Evolutionary conservation across 2,888 invertebrate species (phyloP), one percentile per base, ranked within the genome.

Genomic region (Eretmocerus hayati): DNA sequence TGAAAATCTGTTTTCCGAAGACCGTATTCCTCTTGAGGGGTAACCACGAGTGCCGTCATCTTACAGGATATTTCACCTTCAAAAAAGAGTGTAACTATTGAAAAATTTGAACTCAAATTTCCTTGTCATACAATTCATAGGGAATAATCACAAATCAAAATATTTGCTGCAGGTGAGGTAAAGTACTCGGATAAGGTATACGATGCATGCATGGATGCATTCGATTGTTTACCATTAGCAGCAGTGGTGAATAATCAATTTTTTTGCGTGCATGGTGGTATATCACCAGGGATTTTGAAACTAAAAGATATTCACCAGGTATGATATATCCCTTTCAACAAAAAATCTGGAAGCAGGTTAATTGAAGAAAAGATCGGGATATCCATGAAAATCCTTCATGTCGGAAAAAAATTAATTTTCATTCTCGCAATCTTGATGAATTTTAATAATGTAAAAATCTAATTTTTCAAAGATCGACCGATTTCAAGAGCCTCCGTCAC

Each of bases 41-140:
- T 72, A 99, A 99, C 77, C 99, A 99, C 77, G 99, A 99, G 78
- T 99, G 99, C 80, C 88, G 99, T 74, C 97, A 99, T 83, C 86
- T 99, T 75, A 99, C 99, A 74, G 97, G 99, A 79, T 99, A 99
- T 79, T 99, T 99, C 81, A 99, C 97, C 69, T 99, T 99, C 82
- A 99, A 99, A 78, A 95, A 96, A 79, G 99, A 99, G 84, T 99
- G 97, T 90, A 86, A 91, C 90, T 21, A 32, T 15, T 1, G 8
- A 9, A n/a, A n/a, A n/a, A n/a, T n/a, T n/a, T n/a, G n/a, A n/a
- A n/a, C n/a, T n/a, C n/a, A n/a, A n/a, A n/a, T n/a, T n/a, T n/a
- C n/a, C n/a, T n/a, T n/a, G n/a, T n/a, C n/a, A n/a, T n/a, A n/a
- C n/a, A n/a, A n/a, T n/a, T n/a, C n/a, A n/a, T n/a, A n/a, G n/a